These are phyloP conservation scores for Polypterus bichir DNA, from an alignment of 2,113 vertebrate species.

Conservation along the genomic window DNA sequence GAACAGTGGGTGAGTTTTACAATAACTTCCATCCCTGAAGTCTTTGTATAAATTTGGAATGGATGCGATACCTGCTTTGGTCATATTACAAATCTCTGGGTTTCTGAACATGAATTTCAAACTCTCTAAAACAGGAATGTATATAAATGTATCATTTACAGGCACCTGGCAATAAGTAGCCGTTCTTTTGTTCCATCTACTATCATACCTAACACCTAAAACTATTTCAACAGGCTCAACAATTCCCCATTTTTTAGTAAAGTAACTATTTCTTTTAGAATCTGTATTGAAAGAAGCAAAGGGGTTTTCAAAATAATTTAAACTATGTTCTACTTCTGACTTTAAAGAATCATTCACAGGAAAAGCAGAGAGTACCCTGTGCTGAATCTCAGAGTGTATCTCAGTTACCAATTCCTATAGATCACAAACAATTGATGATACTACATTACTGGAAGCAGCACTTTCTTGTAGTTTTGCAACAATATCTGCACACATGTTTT, in stretches of 20 bases:
- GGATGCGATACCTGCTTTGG: no score
- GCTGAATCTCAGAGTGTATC: conserved; percentile 3
- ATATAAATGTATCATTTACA: conserved; percentile 6
- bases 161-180: conserved; percentile 4
- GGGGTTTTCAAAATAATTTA: conserved; percentile 5
- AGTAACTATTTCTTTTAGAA: conserved; percentile 8
- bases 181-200: conserved; percentile 1
- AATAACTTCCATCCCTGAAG: no score
- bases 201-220: conserved; percentile 11
- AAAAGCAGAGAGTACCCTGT: no score
- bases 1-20: no score
- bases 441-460: conserved; percentile 7
- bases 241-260: conserved; percentile 10
- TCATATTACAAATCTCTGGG: neutral
- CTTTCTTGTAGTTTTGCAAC: conserved; percentile 6
- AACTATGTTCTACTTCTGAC: neutral
- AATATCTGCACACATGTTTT: conserved; percentile 10
- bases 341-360: no score
- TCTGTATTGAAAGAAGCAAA: conserved; percentile 4
- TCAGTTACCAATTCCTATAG: conserved; percentile 10
- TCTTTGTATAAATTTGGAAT: no score
- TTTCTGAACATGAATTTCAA: conserved; percentile 10
- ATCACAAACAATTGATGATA: conserved; percentile 2
- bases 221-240: conserved; percentile 10
- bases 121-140: conserved; percentile 7